Percentiles rank a stretch among this genome's conserved stretches.
phyloP scores from a whole-genome alignment of 2,113 vertebrate genomes.

The Pluvialis apricaria region DNA sequence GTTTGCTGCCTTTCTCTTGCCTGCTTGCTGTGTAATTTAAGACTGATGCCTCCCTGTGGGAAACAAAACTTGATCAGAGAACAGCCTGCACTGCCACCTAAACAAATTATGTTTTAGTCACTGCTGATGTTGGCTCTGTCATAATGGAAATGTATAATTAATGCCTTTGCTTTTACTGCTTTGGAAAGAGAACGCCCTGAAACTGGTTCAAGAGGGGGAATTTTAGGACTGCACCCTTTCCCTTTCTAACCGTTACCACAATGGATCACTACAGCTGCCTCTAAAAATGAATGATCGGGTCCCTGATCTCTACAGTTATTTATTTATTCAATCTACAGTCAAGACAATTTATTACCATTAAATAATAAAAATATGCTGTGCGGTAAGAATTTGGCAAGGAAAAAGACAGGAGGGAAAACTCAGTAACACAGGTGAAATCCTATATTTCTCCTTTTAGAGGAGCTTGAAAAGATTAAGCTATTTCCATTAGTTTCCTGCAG shows the following conservation, averaged over 20 bases:
- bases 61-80: slow-evolving; percentile 75
- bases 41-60: slow-evolving; percentile 73
- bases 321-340: not conserved
- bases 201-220: slow-evolving; percentile 46
- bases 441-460: slow-evolving; percentile 21
- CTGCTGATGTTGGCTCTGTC: slow-evolving; percentile 71
- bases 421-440: slow-evolving; percentile 26
- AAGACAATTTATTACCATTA: not conserved
- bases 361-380: slow-evolving; percentile 40
- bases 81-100: slow-evolving; percentile 71
- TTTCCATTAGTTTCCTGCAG: slow-evolving; percentile 58
- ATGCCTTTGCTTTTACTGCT: slow-evolving; percentile 66
- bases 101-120: slow-evolving; percentile 75
- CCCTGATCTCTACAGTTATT: slow-evolving; percentile 23
- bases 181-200: slow-evolving; percentile 67
- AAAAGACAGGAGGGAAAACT: slow-evolving; percentile 16
- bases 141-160: slow-evolving; percentile 78
- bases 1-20: slow-evolving; percentile 69
- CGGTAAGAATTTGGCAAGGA: slow-evolving; percentile 14
- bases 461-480: slow-evolving; percentile 61
- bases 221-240: slow-evolving; percentile 29
- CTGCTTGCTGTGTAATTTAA: slow-evolving; percentile 76
- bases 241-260: not conserved
- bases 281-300: not conserved
- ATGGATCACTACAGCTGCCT: not conserved